These are phyloP conservation scores for Neopelma chrysocephalum DNA, from an alignment of 2,797 vertebrate genomes.

Conservation along the genomic window DNA sequence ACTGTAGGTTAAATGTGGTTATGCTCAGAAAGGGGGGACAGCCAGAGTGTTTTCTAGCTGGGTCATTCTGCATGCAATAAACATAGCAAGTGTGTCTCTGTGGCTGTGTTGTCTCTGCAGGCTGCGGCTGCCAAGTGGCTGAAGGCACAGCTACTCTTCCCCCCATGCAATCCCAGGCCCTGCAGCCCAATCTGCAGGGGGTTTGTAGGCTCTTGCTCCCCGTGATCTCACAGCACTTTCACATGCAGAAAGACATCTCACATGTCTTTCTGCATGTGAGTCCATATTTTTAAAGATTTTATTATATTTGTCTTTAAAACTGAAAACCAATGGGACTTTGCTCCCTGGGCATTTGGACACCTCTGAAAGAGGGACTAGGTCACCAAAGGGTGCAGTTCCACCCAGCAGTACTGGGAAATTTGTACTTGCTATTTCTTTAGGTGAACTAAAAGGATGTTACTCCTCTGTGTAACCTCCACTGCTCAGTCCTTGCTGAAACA, in stretches of 20 bases:
- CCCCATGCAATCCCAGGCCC: neutral
- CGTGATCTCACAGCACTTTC: neutral
- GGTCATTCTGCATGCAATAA: constrained; percentile 71
- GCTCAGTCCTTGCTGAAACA: neutral
- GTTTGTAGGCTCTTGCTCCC: neutral
- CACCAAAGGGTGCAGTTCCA: neutral
- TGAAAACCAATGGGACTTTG: neutral
- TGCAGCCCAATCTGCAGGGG: neutral
- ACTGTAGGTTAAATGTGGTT: neutral
- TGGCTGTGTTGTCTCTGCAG: constrained; percentile 29
- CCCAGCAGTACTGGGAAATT: neutral
- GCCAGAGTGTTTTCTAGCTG: neutral
- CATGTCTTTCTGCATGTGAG: neutral
- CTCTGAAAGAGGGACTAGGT: neutral
- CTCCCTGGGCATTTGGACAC: neutral
- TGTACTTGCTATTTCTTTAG: neutral
- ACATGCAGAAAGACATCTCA: no score
- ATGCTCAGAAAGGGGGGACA: neutral
- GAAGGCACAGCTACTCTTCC: neutral
- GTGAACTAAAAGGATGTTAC: neutral
- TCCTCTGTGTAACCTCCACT: neutral
- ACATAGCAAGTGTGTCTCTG: constrained; percentile 18
- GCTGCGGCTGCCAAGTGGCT: neutral
- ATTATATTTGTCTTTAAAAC: neutral
- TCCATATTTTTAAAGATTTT: neutral